These are phyloP conservation scores for Cairina moschata DNA, from an alignment of 2,113 vertebrate species.

Conservation along the genomic window DNA sequence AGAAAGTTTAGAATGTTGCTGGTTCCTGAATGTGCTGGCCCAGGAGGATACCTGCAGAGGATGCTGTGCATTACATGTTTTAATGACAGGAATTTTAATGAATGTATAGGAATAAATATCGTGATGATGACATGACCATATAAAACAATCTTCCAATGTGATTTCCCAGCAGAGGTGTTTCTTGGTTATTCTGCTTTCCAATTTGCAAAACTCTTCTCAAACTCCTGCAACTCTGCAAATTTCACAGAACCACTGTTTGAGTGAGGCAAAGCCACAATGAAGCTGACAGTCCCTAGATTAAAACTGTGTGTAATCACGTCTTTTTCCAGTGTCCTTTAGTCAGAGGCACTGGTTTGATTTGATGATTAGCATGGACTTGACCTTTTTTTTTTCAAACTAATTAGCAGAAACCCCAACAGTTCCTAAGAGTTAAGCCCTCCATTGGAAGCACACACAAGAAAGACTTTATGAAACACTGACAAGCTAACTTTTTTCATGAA, in stretches of 20 bases:
- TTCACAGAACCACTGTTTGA: background rate
- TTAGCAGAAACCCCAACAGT: constrained; percentile 1
- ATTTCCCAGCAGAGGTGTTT: background rate
- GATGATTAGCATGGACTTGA: constrained; percentile 22
- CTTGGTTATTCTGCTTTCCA: background rate
- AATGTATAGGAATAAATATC: background rate
- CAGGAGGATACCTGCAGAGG: background rate
- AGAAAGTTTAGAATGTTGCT: background rate
- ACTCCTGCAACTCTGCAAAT: background rate
- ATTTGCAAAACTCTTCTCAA: background rate
- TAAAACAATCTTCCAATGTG: background rate
- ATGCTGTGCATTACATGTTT: background rate
- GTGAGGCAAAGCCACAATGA: background rate
- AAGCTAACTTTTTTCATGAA: background rate
- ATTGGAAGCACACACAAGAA: background rate
- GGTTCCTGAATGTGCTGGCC: background rate
- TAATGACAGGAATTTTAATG: background rate
- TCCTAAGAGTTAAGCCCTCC: background rate
- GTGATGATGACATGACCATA: background rate
- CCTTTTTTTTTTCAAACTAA: constrained; percentile 6
- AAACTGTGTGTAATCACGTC: background rate
- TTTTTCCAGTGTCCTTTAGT: background rate
- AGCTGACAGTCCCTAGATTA: background rate
- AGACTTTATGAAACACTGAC: background rate
- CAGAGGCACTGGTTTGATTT: background rate